These are phyloP conservation scores for Lathamus discolor DNA, from an alignment of 2,113 vertebrate genomes.

Conservation along the genomic window DNA sequence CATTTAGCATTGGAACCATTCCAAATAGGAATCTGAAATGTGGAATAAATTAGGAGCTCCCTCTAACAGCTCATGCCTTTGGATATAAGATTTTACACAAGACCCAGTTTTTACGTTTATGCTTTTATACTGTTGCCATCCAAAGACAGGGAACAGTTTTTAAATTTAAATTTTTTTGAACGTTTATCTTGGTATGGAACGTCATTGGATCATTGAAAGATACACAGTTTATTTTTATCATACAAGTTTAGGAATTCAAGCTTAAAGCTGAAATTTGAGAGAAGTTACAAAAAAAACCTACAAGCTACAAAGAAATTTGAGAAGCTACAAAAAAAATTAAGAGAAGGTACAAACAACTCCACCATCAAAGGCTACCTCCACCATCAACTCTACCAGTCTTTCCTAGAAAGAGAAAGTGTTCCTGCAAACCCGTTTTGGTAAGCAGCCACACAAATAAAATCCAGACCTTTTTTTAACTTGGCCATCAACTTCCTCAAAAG, in stretches of 20 bases:
- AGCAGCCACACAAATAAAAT: neutral
- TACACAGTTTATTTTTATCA: neutral
- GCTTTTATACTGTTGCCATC: neutral
- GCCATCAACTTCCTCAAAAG: neutral
- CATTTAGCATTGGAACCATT: neutral
- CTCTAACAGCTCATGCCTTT: neutral
- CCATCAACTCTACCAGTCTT: neutral
- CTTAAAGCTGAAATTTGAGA: neutral
- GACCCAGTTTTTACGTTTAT: neutral
- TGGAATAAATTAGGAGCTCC: neutral
- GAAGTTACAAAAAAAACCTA: neutral
- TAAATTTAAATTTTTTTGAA: neutral
- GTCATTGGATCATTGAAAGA: neutral
- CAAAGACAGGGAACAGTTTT: neutral
- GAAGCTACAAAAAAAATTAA: neutral
- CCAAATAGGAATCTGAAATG: neutral
- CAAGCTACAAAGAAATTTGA: neutral
- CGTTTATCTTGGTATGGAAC: neutral
- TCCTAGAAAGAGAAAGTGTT: neutral
- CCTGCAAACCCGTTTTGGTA: neutral
- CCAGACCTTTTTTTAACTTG: neutral
- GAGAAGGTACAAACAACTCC: neutral
- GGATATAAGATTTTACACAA: neutral
- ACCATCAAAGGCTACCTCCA: neutral
- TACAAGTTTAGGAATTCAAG: neutral